These are phyloP conservation scores for Sorex maritimensis DNA, from an alignment of 2,797 vertebrate genomes.

Conservation along the genomic window DNA sequence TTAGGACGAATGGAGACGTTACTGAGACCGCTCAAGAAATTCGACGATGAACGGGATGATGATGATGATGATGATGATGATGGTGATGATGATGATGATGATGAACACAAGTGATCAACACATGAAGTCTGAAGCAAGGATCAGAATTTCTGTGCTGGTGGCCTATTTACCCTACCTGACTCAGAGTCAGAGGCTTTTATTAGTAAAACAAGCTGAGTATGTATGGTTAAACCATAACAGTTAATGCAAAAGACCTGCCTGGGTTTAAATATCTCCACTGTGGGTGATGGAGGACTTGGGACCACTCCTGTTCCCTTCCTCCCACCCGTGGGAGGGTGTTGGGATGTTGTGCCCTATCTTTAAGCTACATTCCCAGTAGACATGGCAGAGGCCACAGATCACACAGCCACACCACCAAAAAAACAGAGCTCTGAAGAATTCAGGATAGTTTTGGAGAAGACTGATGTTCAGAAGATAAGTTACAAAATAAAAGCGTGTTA, in stretches of 20 bases:
- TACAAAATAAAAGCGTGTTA: background rate
- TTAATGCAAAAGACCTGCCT: background rate
- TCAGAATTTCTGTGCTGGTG: background rate
- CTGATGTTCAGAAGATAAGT: background rate
- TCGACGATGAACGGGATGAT: too few species aligned
- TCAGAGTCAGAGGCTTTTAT: background rate
- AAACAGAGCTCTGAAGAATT: background rate
- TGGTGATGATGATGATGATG: too few species aligned
- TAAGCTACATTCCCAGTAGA: background rate
- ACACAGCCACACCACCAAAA: background rate
- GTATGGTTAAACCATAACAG: background rate
- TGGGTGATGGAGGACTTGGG: too few species aligned
- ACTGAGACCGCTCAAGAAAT: too few species aligned
- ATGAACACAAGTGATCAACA: background rate
- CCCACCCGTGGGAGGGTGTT: accelerated
- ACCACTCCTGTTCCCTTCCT: background rate
- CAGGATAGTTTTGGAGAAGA: background rate
- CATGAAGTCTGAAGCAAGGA: background rate
- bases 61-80: too few species aligned
- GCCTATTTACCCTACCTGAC: background rate
- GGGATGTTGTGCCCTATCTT: background rate
- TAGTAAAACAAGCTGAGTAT: background rate
- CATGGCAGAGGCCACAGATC: background rate
- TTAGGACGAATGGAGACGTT: too few species aligned
- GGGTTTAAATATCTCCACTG: background rate